Percentiles rank a stretch among this genome's conserved stretches.
Evolutionary conservation across 2,888 invertebrate species (phyloP).

Genomic region (Drosophila engyochracea): DNA sequence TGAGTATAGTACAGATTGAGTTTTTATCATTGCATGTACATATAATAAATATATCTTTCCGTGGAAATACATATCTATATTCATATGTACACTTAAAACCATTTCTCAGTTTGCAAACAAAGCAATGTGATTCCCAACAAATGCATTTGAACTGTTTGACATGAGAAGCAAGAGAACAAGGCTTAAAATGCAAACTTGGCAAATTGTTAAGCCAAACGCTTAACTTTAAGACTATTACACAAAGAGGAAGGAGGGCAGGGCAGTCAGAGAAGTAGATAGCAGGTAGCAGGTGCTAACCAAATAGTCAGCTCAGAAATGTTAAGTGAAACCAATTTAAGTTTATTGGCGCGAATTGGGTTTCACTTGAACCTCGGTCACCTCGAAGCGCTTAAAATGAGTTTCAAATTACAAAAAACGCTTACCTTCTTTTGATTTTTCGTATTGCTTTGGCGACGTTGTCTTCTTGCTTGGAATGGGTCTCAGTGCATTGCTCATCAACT

Average conservation of each 20-base stretch:
- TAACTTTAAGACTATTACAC: slow-evolving; percentile 23
- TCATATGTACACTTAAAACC: background rate
- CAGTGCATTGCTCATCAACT: slow-evolving; percentile 84
- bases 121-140: slow-evolving; percentile 42
- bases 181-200: slow-evolving; percentile 5
- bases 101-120: background rate
- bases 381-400: slow-evolving; percentile 48
- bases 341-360: slow-evolving; percentile 78
- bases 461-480: slow-evolving; percentile 87
- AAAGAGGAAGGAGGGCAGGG: background rate
- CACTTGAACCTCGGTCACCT: slow-evolving; percentile 63
- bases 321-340: slow-evolving; percentile 83
- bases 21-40: background rate
- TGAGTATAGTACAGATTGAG: background rate
- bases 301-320: slow-evolving; percentile 57
- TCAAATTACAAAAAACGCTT: slow-evolving; percentile 75
- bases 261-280: background rate
- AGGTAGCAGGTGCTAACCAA: slow-evolving; percentile 7
- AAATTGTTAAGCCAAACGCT: slow-evolving; percentile 23
- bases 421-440: slow-evolving; percentile 85
- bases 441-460: slow-evolving; percentile 89
- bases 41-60: background rate
- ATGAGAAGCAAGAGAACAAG: slow-evolving; percentile 1
- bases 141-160: slow-evolving; percentile 46
- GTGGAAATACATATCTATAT: background rate